Percentiles rank a stretch among this genome's conserved stretches.
Conservation (phyloP, 2,113 vertebrate genomes). For the Hydrochoerus hydrochaeris region DNA sequence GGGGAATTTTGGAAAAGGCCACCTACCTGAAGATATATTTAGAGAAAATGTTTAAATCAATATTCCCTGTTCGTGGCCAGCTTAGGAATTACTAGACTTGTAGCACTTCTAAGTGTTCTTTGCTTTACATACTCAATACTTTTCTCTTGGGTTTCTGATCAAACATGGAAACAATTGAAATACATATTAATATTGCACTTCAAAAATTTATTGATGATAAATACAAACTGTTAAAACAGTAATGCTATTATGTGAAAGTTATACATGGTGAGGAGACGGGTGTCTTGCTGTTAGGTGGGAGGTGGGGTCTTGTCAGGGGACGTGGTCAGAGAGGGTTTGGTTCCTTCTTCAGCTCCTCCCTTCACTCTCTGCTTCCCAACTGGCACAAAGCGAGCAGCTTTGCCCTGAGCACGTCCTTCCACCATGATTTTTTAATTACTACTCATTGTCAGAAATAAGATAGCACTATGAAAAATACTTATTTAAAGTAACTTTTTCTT, state of each 20-base stretch:
- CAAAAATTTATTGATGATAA: neutral
- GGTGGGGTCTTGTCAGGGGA: neutral
- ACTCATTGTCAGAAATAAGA: neutral
- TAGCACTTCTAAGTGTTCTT: neutral
- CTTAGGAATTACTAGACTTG: neutral
- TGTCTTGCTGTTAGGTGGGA: neutral
- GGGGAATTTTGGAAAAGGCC: neutral
- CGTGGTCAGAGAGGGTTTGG: neutral
- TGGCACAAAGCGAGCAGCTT: neutral
- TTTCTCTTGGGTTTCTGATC: neutral
- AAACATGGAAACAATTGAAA: neutral
- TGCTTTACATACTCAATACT: neutral
- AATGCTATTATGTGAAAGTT: neutral
- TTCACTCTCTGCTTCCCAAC: neutral
- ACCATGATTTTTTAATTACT: neutral
- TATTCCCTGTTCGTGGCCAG: neutral
- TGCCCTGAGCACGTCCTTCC: neutral
- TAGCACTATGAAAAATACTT: neutral
- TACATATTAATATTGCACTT: neutral
- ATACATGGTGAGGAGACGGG: neutral
- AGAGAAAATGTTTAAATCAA: neutral
- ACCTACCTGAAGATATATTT: neutral
- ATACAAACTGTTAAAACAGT: conserved; percentile 2
- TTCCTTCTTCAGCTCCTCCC: neutral
- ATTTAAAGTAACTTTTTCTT: neutral